Evolutionary conservation across 2,888 invertebrate genomes (phyloP).

Genomic region (Chouioia cunea): DNA sequence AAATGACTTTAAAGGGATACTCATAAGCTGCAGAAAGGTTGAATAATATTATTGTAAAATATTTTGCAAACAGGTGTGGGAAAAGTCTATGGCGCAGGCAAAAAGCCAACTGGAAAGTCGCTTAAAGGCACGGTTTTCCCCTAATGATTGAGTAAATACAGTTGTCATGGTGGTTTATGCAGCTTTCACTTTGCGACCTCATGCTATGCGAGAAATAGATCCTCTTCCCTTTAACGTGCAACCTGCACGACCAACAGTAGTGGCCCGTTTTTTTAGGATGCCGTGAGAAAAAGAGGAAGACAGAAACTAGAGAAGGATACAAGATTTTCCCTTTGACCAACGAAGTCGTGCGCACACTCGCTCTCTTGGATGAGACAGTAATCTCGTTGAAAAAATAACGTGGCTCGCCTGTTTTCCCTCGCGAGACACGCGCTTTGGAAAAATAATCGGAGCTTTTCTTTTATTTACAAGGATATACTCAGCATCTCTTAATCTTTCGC

Average conservation of each 20-base stretch:
- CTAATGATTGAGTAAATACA: constrained; percentile 35
- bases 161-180: constrained; percentile 22
- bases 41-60: constrained; percentile 35
- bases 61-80: constrained; percentile 15
- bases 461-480: constrained; percentile 55
- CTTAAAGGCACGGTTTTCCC: constrained; percentile 7
- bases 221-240: constrained; percentile 58
- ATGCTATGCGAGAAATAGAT: constrained; percentile 58
- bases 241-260: constrained; percentile 16
- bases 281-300: constrained; percentile 49
- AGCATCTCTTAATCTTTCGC: constrained; percentile 23
- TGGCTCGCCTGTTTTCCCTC: constrained; percentile 46
- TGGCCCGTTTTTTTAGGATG: constrained; percentile 51
- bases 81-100: not conserved
- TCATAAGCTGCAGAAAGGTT: not conserved
- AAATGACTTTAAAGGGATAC: too few species aligned
- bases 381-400: constrained; percentile 56
- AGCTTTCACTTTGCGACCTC: constrained; percentile 54
- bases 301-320: constrained; percentile 46
- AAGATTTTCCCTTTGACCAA: constrained; percentile 53
- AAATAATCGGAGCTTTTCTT: constrained; percentile 57
- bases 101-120: constrained; percentile 2
- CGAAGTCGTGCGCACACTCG: constrained; percentile 39
- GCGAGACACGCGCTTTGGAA: constrained; percentile 54
- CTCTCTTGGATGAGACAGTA: constrained; percentile 24